Evolutionary conservation across 2,797 vertebrate species (phyloP), one percentile per base, ranked within the genome.

Genomic region (Bufotes viridis): DNA sequence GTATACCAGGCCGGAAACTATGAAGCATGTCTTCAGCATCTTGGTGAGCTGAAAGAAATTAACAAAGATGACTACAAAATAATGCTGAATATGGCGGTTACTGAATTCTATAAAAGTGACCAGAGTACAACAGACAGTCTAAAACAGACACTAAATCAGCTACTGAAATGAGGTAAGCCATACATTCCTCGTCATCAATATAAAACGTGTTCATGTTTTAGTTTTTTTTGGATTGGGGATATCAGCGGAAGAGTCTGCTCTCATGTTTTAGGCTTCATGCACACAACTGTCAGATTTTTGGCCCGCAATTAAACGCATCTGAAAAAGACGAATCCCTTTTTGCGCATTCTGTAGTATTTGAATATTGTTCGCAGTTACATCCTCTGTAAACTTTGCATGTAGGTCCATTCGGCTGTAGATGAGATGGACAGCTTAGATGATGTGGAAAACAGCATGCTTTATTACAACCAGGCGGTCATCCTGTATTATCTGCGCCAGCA

Each of bases 11-110:
- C 95, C 89, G 97, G 96, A 88, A 97, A 96, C 91, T 99, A 98
- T 60, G 97, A 99, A 0, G 94, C 96, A 87, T 97, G 96, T 86
- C 94, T 99, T 20, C 95, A 96, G 90, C 96, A 98, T 81, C 96
- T 99, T 0, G 96, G 95, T 85, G 94, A 94, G 84, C 95, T 99
- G 81, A 97, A 97, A 92, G 97, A 98, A 81, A 94, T 98, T 87
- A 99, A 98, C 93, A 99, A 97, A 93, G 98, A 99, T 57, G 98
- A 99, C 93, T 98, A 98, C 94, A 99, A 99, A 95, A 97, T 99
- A 83, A 93, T 96, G 89, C 91, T 99, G 96, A 99, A 99, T 91
- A 97, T 95, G 92, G 97, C 98, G 24, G 94, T 99, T 57, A 94
- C 96, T 0, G 97, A 99, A 87, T 99, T 99, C 93, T 99, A 97